These are phyloP conservation scores for Scomber colias DNA, from an alignment of 2,113 vertebrate genomes.

Conservation along the genomic window DNA sequence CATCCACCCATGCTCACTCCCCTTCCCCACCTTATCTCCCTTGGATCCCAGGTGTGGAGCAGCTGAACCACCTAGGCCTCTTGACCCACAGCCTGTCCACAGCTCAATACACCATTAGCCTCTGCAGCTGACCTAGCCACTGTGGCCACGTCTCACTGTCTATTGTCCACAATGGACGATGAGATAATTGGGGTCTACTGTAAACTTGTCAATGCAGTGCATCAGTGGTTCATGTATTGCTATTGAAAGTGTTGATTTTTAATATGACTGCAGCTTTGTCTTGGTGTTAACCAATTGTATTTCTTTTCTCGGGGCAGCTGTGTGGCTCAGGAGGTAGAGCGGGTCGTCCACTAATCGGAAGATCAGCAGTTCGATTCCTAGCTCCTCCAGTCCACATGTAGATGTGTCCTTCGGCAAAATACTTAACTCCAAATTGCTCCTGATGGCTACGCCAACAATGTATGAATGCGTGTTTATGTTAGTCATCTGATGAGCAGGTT, in stretches of 20 bases:
- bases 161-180: neutral
- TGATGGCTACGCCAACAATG: too few species aligned
- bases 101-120: constrained; percentile 85
- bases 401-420: too few species aligned
- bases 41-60: constrained; percentile 78
- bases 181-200: neutral
- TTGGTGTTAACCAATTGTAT: neutral
- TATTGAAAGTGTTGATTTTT: neutral
- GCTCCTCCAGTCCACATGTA: too few species aligned
- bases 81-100: constrained; percentile 76
- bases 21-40: neutral
- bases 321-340: too few species aligned
- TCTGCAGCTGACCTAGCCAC: constrained; percentile 65
- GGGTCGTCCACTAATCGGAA: too few species aligned
- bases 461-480: too few species aligned
- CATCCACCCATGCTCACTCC: neutral
- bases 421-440: too few species aligned
- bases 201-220: neutral
- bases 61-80: constrained; percentile 77
- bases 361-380: too few species aligned
- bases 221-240: neutral
- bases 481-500: too few species aligned
- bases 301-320: too few species aligned
- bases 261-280: neutral
- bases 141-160: constrained; percentile 2